Base-by-base conservation (phyloP, 2,888 invertebrate genomes). In the Cantharis rustica region DNA sequence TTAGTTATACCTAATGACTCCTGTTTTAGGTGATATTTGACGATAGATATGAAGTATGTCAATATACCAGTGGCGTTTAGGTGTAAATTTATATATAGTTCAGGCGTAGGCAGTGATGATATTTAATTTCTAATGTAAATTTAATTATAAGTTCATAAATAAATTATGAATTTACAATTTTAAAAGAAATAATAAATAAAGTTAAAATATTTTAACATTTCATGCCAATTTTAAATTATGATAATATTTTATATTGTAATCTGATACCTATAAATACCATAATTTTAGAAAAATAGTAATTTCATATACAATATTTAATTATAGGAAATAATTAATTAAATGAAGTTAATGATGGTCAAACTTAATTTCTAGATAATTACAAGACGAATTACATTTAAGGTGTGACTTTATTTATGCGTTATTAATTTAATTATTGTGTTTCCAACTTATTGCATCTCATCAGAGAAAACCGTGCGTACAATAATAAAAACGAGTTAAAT, bases 251-350 rank as follows among this genome's bases (percentile, higher is more conserved):
- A 47, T 47, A 47, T 47, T 47, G 47, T 47, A 47, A 47, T 47
- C 47, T 47, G 47, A 47, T 47, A 47, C 9, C n/a, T 66, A 66
- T 66, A 66, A 66, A 66, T 13, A 20, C 20, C 20, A 23, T 23
- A 20, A 66, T 15, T 69, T 69, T 47, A 70, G 64, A 64, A 69
- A 73, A 73, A 69, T 10, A 66, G 68, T 47, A 68, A 17, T 16
- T 68, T 47, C 16, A 15, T 72, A n/a, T 16, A 16, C 69, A 74
- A 31, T 62, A 64, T 17, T 16, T 47, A 70, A 79, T 79, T 79
- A 80, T 77, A 77, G 79, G 76, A 76, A 61, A 68, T 76, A 80
- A 81, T 81, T 81, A 81, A 81, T 81, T 81, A 81, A 80, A 75
- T 78, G 80, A 81, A 81, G 81, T 81, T 79, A 79, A 80, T 80